Evolutionary conservation across 2,797 vertebrate genomes (phyloP), one percentile per base, ranked within the genome.

Genomic region (Microchirus variegatus): DNA sequence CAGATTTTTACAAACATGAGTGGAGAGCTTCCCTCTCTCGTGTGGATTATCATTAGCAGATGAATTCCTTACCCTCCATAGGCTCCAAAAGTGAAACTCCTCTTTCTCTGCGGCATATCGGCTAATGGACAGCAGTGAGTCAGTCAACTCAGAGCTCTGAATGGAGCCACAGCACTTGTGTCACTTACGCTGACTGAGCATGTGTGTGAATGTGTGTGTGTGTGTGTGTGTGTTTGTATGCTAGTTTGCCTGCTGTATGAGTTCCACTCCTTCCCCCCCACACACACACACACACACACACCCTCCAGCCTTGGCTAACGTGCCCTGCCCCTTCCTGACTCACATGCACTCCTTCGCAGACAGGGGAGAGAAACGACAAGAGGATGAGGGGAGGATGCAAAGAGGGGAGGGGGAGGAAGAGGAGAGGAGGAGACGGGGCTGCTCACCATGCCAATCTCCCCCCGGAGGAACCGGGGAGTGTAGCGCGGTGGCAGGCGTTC

Each of bases 61-160:
- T 70, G 63, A 58, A 62, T 63, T 84, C 93, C 93, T 93, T 92
- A 94, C 93, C 93, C 93, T 85, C 93, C 93, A 45, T 94, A 94
- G 16, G 93, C 93, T 89, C 93, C 93, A 85, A 94, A 94, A 84
- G 93, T 94, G 88, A 94, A 94, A 91, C 93, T 94, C 90, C 93
- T 92, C 81, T 94, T 94, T 77, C 93, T 92, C 80, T 94, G 93
- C 79, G 93, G 91, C 93, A 94, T 94, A 64, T 66, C 61, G 79
- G 86, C 82, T 75, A 77, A 86, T 59, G 80, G 79, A 80, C 54
- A 70, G 73, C 82, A 70, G 73, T 45, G 76, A 90, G 74, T 83
- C 64, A 77, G 86, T 83, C 75, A 78, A 82, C 76, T 82, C 90
- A 72, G 68, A 41, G 75, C 86, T 22, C 22, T 84, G 87, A 87